These are phyloP conservation scores for Rhyacophila evoluta DNA, from an alignment of 2,888 invertebrate genomes.

Conservation along the genomic window DNA sequence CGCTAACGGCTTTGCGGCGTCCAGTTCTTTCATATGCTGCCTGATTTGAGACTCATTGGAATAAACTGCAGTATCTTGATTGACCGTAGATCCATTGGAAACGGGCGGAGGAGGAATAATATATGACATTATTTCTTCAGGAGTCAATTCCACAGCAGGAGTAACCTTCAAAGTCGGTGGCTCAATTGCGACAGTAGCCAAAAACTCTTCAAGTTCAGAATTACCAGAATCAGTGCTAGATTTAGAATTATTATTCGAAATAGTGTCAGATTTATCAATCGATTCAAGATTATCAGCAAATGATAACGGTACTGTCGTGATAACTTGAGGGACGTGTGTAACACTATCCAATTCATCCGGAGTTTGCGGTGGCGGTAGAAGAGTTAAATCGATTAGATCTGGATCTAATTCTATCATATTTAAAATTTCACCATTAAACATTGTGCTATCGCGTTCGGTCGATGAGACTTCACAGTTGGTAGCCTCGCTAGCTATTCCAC, in stretches of 20 bases:
- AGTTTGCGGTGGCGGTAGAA: conserved; percentile 88
- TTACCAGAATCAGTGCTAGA: conserved; percentile 56
- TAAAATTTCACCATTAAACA: conserved; percentile 51
- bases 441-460: conserved; percentile 63
- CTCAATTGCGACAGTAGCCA: conserved; percentile 84
- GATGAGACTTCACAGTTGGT: conserved; percentile 58
- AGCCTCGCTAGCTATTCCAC: conserved; percentile 60
- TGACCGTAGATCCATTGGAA: conserved; percentile 66
- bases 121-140: conserved; percentile 86
- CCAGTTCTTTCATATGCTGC: conserved; percentile 55
- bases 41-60: conserved; percentile 64
- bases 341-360: conserved; percentile 83
- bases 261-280: conserved; percentile 58
- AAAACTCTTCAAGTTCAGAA: conserved; percentile 82
- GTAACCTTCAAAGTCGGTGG: conserved; percentile 83
- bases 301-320: conserved; percentile 80
- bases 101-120: conserved; percentile 86
- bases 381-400: conserved; percentile 90
- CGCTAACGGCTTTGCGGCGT: conserved; percentile 44
- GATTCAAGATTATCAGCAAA: conserved; percentile 75
- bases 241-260: conserved; percentile 59
- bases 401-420: conserved; percentile 76
- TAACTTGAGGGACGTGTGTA: conserved; percentile 74
- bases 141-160: conserved; percentile 81
- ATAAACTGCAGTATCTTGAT: conserved; percentile 63